These are phyloP conservation scores for Nomada ferruginata DNA, from an alignment of 2,888 invertebrate genomes.

Conservation along the genomic window DNA sequence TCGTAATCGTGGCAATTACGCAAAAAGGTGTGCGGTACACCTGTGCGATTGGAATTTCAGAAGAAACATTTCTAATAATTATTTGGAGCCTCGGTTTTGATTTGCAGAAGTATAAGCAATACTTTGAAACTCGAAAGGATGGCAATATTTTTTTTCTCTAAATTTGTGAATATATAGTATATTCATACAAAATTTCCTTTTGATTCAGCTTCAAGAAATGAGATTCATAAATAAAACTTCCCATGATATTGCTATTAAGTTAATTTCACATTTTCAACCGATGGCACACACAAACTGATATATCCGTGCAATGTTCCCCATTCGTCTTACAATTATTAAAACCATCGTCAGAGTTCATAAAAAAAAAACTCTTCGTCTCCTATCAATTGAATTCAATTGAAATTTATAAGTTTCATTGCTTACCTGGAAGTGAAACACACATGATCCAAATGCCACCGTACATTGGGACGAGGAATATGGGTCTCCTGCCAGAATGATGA, in stretches of 20 bases:
- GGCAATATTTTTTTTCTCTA: too few species aligned
- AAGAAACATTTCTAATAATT: background rate
- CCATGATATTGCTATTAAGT: too few species aligned
- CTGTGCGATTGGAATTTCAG: conserved; percentile 16
- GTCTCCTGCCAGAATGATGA: conserved; percentile 67
- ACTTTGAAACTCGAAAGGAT: too few species aligned
- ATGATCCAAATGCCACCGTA: conserved; percentile 96
- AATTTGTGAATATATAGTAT: too few species aligned
- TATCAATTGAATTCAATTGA: background rate
- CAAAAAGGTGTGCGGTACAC: conserved; percentile 9
- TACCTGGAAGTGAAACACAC: conserved; percentile 93
- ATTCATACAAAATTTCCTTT: too few species aligned
- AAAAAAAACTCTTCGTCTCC: background rate
- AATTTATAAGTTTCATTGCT: background rate
- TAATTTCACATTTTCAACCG: too few species aligned
- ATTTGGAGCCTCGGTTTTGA: background rate
- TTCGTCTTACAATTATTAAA: too few species aligned
- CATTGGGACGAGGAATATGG: conserved; percentile 92
- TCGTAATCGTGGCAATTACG: conserved; percentile 17
- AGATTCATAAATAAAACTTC: background rate
- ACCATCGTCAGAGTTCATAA: background rate
- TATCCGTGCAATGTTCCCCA: background rate
- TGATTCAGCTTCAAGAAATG: too few species aligned
- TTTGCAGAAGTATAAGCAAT: background rate
- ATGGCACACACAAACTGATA: too few species aligned